Evolutionary conservation across 2,888 invertebrate species (phyloP), one percentile per base, ranked within the genome.

Genomic region (Cordilura impudica): DNA sequence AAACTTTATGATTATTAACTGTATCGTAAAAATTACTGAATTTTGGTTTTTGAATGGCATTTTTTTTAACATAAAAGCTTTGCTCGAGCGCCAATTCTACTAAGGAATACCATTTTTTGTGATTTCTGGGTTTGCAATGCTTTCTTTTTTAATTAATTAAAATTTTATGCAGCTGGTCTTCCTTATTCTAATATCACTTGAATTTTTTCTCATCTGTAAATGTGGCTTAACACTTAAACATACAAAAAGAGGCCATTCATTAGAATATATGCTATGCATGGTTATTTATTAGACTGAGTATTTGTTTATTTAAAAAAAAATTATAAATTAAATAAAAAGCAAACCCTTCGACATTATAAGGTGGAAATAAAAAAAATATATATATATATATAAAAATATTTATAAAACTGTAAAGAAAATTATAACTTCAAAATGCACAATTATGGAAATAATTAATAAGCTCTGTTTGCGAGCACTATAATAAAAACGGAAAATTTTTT

Each of bases 391-490:
- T 66, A 71, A 71, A 21, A n/a, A 58, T 53, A 54, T 72, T 67
- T 65, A n/a, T 39, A 49, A 26, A 26, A 23, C n/a, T 26, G 51
- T 12, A 14, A 35, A 12, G 49, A 21, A 21, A 53, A 72, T 60
- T 43, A 47, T 60, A 67, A 75, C 79, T 79, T 79, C 54, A 23
- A 72, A 67, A 71, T 67, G 66, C 79, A 79, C 47, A 75, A 75
- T 67, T 70, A 79, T 79, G 79, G 79, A 79, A 79, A 51, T 79
- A 79, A 79, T 79, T 79, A 79, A 75, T 79, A 67, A 75, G 75
- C 71, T 71, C 58, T 66, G 19, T 12, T 23, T 16, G 47, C 47
- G 69, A 60, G 61, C 61, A 67, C 16, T 43, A 43, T 43, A n/a
- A n/a, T n/a, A 39, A 39, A 31, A 39, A 39, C n/a, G 4, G n/a